Conservation (phyloP, 2,113 vertebrate species). For the Chiloscyllium plagiosum region DNA sequence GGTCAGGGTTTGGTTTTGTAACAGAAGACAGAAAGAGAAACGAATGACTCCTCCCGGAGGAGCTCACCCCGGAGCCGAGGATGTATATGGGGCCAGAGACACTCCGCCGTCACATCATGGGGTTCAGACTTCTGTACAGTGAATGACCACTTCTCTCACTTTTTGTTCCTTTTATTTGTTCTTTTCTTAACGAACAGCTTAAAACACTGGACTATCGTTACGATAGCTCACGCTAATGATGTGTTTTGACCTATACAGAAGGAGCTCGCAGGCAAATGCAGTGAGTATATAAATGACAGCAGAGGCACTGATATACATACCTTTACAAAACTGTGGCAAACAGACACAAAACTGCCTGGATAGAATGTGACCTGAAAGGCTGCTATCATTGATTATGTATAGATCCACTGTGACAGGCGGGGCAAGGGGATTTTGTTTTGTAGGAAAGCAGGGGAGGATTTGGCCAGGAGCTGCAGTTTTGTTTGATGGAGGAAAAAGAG, state of each 20-base stretch:
- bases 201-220: constrained; percentile 75
- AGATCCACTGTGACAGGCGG: constrained; percentile 34
- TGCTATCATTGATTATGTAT: constrained; percentile 32
- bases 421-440: constrained; percentile 1
- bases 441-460: constrained; percentile 9
- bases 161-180: constrained; percentile 47
- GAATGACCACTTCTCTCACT: constrained; percentile 60
- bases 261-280: constrained; percentile 62
- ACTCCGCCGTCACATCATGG: constrained; percentile 87
- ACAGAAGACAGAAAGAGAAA: constrained; percentile 99
- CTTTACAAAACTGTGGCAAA: constrained; percentile 45
- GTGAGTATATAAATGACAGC: constrained; percentile 56
- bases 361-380: constrained; percentile 32
- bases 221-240: constrained; percentile 71
- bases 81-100: constrained; percentile 88
- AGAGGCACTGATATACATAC: constrained; percentile 50
- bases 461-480: constrained; percentile 29
- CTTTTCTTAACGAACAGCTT: constrained; percentile 61
- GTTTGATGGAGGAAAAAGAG: constrained; percentile 11
- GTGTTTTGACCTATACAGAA: constrained; percentile 71
- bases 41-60: constrained; percentile 97
- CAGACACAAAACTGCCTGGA: constrained; percentile 27
- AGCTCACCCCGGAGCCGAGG: constrained; percentile 89
- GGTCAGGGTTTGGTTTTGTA: constrained; percentile 99
- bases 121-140: constrained; percentile 94